Base-by-base conservation (phyloP, 2,888 invertebrate genomes). In the Hydroisotoma schaefferi region DNA sequence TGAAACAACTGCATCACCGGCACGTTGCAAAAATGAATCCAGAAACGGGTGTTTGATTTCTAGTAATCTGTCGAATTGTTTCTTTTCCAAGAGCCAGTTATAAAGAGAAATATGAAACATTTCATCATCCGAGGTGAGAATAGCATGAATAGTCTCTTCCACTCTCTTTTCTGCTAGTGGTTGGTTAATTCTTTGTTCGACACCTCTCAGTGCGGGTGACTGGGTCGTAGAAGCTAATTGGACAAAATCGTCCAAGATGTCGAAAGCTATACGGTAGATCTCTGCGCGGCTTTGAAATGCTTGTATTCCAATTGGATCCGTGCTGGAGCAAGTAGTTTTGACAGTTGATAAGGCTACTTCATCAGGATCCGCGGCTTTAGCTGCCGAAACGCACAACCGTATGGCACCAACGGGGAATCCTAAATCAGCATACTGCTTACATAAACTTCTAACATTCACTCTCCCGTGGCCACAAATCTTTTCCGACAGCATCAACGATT, bases 41-140 rank as follows among this genome's bases (percentile, higher is more conserved):
- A 63, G 77, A 69, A 18, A 78, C 56, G 65, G 63, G 49, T 73
- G 72, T 40, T 74, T 71, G 69, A 79, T 78, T 74, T 78, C 77
- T n/a, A 81, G 73, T 22, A 81, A 74, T 67, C 77, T 77, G 53
- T 81, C 80, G 33, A 76, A 76, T 58, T 78, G 73, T 56, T 78
- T 76, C 57, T 76, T 76, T 56, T 76, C 77, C 67, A 93, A 84
- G 75, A 97, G 84, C 97, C 97, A 97, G 73, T 93, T 89, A 76
- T 95, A 98, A 1, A 98, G 82, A 0, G 90, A 86, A 0, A 90
- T 87, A 75, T 98, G 97, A 59, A 94, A 83, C 18, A 94, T 80
- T 75, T 97, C 93, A 77, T 98, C 98, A 48, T 80, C 79, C 1
- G 80, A 78, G 2, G 63, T 48, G 4, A 72, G 57, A 49, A 72